phyloP scores from a whole-genome alignment of 2,113 vertebrate genomes.

The Pholis gunnellus region DNA sequence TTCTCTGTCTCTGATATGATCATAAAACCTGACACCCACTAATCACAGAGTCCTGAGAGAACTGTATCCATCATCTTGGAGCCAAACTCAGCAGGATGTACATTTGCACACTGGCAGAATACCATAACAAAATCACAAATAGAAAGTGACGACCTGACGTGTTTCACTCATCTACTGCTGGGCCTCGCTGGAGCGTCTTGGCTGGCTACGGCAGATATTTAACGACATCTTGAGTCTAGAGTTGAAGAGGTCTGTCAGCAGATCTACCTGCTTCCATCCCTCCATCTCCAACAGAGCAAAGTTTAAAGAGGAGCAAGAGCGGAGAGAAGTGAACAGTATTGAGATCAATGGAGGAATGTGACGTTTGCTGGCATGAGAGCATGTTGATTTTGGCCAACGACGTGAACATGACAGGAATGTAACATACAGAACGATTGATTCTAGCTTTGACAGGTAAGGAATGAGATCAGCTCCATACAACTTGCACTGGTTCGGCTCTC shows the following conservation, averaged over 20 bases:
- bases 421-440: background rate
- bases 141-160: background rate
- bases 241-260: slow-evolving; percentile 13
- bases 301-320: background rate
- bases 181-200: background rate
- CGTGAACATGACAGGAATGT: background rate
- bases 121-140: background rate
- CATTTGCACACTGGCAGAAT: background rate
- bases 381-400: background rate
- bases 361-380: background rate
- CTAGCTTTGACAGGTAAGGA: background rate
- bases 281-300: background rate
- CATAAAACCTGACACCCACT: slow-evolving; percentile 6
- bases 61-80: background rate
- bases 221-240: background rate
- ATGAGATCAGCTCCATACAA: background rate
- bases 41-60: slow-evolving; percentile 16
- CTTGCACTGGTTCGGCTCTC: background rate
- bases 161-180: background rate
- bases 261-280: background rate
- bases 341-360: slow-evolving; percentile 1
- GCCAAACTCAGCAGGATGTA: background rate
- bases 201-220: background rate
- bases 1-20: background rate
- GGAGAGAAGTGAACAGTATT: background rate